Percentiles rank a stretch among this genome's conserved stretches.
Conservation (phyloP, 2,113 vertebrate species). For the Melozone crissalis region DNA sequence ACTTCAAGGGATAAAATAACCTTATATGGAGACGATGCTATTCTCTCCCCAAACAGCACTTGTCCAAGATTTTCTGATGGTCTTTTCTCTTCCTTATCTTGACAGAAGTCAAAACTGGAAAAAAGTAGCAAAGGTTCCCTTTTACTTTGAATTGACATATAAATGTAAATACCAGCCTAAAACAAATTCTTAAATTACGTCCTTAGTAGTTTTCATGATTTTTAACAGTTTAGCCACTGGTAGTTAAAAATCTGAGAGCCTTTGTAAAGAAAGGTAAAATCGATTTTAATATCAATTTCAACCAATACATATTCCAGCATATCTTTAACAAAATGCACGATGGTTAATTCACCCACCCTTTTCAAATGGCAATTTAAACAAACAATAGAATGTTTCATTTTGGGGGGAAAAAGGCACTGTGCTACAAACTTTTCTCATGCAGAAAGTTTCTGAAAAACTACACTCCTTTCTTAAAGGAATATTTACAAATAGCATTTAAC, state of each 20-base stretch:
- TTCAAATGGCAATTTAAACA: neutral
- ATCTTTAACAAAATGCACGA: neutral
- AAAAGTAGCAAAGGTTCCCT: neutral
- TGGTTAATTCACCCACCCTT: neutral
- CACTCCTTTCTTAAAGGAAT: neutral
- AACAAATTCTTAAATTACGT: neutral
- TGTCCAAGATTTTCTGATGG: conserved; percentile 92
- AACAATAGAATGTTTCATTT: neutral
- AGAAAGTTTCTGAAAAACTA: neutral
- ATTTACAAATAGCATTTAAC: neutral
- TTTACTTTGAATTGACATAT: neutral
- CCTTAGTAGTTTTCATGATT: neutral
- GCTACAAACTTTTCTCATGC: neutral
- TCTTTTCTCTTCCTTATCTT: conserved; percentile 80
- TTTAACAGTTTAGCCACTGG: neutral
- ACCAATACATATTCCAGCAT: neutral
- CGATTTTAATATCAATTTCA: neutral
- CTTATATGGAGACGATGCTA: conserved; percentile 89
- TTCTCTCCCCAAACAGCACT: conserved; percentile 89
- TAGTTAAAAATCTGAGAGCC: neutral
- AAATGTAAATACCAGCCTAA: neutral
- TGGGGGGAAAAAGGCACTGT: neutral
- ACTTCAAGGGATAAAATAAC: conserved; percentile 61
- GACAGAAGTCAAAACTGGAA: conserved; percentile 90
- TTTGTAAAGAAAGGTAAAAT: neutral